Evolutionary conservation across 2,797 vertebrate genomes (phyloP), one percentile per base, ranked within the genome.

Genomic region (Poecile montanus): DNA sequence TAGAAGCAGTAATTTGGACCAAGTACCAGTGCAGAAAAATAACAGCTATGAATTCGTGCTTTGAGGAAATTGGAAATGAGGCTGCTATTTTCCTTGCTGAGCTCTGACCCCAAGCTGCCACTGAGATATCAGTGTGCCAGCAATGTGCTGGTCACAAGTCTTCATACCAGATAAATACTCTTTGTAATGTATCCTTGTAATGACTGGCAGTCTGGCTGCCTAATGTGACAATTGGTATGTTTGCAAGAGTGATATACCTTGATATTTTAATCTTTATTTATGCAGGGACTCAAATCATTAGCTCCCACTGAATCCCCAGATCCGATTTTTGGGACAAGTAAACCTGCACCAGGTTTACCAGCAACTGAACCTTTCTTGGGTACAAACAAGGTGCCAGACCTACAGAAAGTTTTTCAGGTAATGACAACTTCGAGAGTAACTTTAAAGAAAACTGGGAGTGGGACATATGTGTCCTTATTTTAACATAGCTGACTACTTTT

Each of bases 381-480:
- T 89, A 83, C 95, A 93, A 99, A 99, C 98, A 98, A 93, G 94
- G 99, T 99, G 73, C 98, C 98, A 56, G 98, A 99, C 42, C 93
- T 99, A 40, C 99, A 99, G 97, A 99, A 96, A 91, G 6, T 99
- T 45, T 99, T 99, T 97, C 99, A 99, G 99, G 99, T 99, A 98
- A 97, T 74, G 15, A 73, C 27, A 89, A 40, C 66, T 78, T 95
- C 40, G 61, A 78, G 73, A 91, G 25, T 88, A 90, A 73, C n/a
- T 34, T 36, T 90, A 51, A 82, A 93, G n/a, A 89, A 82, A 78
- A 68, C 32, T 50, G 36, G 16, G 11, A 85, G 17, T 63, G 36
- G 63, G 51, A 65, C 62, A 26, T 84, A 57, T 5, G 17, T 72
- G 74, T 67, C 54, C 56, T 58, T 73, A 63, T 70, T 90, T 80